A percentile compares a stretch with the other conserved stretches of the same genome.
Conservation (phyloP, 2,113 vertebrate species). For the Scomber colias region DNA sequence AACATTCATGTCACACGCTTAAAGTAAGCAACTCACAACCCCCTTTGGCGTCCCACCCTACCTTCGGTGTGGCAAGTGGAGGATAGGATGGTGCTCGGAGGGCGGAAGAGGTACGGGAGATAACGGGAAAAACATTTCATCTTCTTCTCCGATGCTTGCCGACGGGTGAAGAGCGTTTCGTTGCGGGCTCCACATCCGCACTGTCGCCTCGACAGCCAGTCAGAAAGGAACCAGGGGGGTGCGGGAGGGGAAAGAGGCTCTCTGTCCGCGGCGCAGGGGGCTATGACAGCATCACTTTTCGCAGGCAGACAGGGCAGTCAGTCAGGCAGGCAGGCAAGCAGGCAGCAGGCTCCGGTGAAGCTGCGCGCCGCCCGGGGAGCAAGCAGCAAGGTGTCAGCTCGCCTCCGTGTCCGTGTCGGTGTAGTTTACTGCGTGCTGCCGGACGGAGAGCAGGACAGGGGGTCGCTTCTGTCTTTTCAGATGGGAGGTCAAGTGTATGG, state of each 20-base stretch:
- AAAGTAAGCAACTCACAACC: constrained; percentile 70
- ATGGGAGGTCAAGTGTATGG: constrained; percentile 55
- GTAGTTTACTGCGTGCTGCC: constrained; percentile 12
- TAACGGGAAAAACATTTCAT: constrained; percentile 99
- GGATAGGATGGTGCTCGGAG: constrained; percentile 93
- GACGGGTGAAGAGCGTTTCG: constrained; percentile 71
- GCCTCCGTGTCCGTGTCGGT: constrained; percentile 38
- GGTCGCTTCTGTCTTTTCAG: constrained; percentile 49
- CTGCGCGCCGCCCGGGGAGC: constrained; percentile 46
- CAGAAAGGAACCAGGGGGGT: constrained; percentile 67
- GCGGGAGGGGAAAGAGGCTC: constrained; percentile 62
- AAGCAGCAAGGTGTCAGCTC: constrained; percentile 56
- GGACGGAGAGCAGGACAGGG: constrained; percentile 47
- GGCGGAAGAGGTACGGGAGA: constrained; percentile 95
- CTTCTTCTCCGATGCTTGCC: constrained; percentile 84
- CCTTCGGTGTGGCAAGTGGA: constrained; percentile 96
- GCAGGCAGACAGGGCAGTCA: constrained; percentile 47
- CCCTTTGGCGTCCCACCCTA: constrained; percentile 82
- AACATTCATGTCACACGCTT: constrained; percentile 61
- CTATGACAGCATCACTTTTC: constrained; percentile 85
- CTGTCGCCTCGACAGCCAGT: constrained; percentile 75
- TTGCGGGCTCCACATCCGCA: constrained; percentile 84
- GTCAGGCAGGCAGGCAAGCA: constrained; percentile 9
- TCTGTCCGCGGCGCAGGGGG: constrained; percentile 78
- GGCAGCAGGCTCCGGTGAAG: constrained; percentile 54